These are phyloP conservation scores for Karalla daura DNA, from an alignment of 2,797 vertebrate genomes.

Conservation along the genomic window DNA sequence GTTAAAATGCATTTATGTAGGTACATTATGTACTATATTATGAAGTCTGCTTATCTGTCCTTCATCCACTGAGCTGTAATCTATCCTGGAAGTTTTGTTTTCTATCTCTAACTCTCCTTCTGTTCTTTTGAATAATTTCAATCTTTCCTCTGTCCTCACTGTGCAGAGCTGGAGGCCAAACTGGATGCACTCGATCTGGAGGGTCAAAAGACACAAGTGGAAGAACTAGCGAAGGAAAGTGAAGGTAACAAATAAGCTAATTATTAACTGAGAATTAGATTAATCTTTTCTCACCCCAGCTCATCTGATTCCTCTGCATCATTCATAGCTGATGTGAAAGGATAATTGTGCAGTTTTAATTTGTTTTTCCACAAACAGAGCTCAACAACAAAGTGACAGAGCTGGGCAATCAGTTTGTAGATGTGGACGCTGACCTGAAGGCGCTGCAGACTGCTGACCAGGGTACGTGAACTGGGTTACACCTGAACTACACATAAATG, in stretches of 20 bases:
- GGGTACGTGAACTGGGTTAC: not conserved
- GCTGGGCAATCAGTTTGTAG: conserved; percentile 7
- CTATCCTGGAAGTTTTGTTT: too few relatives aligned
- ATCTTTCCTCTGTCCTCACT: not conserved
- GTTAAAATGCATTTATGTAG: too few relatives aligned
- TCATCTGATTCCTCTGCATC: conserved; percentile 1
- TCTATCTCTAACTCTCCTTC: too few relatives aligned
- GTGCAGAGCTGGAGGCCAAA: conserved; percentile 5
- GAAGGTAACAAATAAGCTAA: conserved; percentile 21
- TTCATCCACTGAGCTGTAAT: too few relatives aligned
- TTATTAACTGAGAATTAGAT: conserved; percentile 6
- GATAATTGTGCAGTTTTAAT: too few relatives aligned
- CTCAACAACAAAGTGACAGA: conserved; percentile 15
- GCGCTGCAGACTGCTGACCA: not conserved
- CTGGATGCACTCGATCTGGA: conserved; percentile 23
- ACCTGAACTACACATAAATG: not conserved
- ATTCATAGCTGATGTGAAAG: conserved; percentile 7
- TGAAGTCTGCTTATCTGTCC: too few relatives aligned
- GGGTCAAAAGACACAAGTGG: not conserved
- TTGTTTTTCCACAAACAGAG: not conserved
- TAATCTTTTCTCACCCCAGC: not conserved
- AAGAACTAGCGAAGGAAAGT: conserved; percentile 23
- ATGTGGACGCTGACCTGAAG: conserved; percentile 1
- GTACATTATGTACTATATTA: too few relatives aligned
- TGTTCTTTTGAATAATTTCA: not conserved